Evolutionary conservation across 2,888 invertebrate species (phyloP).

Genomic region (Xanthia togata): DNA sequence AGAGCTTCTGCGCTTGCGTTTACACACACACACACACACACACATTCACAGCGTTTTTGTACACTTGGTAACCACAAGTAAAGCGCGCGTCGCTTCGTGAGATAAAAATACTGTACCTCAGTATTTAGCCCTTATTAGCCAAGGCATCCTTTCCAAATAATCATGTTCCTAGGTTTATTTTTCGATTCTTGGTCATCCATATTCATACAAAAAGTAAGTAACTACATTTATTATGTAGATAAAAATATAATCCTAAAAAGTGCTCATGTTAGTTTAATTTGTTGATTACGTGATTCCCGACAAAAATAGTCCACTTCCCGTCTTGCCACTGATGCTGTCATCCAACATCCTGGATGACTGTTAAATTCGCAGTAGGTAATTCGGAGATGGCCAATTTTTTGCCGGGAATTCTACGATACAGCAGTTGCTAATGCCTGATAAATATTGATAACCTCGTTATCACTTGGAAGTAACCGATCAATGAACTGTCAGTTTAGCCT

Average conservation of each 20-base stretch:
- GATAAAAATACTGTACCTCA: too few relatives aligned
- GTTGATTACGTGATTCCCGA: constrained; percentile 25
- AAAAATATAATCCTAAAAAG: constrained; percentile 18
- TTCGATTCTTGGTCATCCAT: too few relatives aligned
- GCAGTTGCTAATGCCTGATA: constrained; percentile 20
- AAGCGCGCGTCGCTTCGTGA: too few relatives aligned
- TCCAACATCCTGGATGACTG: constrained; percentile 38
- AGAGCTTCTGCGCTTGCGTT: too few relatives aligned
- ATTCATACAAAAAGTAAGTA: too few relatives aligned
- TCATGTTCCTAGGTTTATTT: too few relatives aligned
- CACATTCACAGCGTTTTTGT: too few relatives aligned
- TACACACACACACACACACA: too few relatives aligned
- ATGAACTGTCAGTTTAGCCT: not conserved
- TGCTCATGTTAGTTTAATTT: constrained; percentile 6
- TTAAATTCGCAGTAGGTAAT: constrained; percentile 4
- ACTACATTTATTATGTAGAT: not conserved
- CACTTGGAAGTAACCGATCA: constrained; percentile 9
- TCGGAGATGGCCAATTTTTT: constrained; percentile 3
- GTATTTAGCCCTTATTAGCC: too few relatives aligned
- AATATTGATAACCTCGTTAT: constrained; percentile 27
- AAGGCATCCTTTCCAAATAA: too few relatives aligned
- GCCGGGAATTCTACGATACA: not conserved
- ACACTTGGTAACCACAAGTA: too few relatives aligned
- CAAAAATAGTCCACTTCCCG: constrained; percentile 43
- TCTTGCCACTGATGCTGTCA: constrained; percentile 58